Evolutionary conservation across 2,797 vertebrate genomes (phyloP).

Genomic region (Pteropus rufus): DNA sequence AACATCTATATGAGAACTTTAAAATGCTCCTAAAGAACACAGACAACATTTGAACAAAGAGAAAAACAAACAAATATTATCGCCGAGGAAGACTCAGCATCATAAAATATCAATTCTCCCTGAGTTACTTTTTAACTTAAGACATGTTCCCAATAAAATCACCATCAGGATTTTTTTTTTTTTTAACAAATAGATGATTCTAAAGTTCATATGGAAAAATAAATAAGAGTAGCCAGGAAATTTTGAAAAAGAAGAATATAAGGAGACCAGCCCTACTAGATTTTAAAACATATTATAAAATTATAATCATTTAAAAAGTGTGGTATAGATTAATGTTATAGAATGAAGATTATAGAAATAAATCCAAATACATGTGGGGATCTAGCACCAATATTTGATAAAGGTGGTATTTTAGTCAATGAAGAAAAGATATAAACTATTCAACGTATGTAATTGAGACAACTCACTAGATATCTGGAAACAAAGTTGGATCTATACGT

Average conservation of each 20-base stretch:
- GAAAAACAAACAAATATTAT: constrained; percentile 47
- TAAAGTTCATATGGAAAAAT: constrained; percentile 67
- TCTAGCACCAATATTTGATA: background rate
- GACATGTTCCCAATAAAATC: constrained; percentile 60
- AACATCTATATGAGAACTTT: background rate
- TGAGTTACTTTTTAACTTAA: constrained; percentile 69
- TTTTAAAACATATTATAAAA: constrained; percentile 26
- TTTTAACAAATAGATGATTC: constrained; percentile 30
- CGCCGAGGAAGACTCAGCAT: constrained; percentile 26
- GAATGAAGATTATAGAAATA: background rate
- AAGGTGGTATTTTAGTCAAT: background rate
- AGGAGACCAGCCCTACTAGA: background rate
- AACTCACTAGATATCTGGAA: background rate
- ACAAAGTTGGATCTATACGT: background rate
- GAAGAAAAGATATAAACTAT: background rate
- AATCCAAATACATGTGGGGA: background rate
- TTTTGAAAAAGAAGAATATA: constrained; percentile 24
- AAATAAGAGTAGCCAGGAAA: constrained; percentile 32
- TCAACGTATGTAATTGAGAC: background rate
- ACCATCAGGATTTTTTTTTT: constrained; percentile 42
- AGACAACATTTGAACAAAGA: background rate
- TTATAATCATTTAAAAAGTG: background rate
- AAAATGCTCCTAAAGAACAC: background rate
- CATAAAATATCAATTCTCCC: constrained; percentile 54
- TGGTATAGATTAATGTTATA: background rate